phyloP scores from a whole-genome alignment of 2,113 vertebrate genomes.

The Sylvia atricapilla region DNA sequence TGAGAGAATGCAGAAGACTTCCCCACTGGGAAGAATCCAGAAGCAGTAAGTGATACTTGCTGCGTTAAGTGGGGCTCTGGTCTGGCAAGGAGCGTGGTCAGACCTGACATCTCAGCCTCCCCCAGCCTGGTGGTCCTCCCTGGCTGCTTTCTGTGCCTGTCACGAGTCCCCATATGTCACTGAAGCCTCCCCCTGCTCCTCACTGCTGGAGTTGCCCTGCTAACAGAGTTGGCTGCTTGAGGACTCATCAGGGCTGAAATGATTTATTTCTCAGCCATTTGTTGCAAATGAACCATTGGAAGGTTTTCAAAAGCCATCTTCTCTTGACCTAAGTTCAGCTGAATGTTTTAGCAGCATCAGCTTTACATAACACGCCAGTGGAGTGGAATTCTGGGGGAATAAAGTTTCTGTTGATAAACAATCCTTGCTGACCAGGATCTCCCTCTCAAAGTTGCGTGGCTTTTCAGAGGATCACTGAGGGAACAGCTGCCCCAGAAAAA shows the following conservation, averaged over 20 bases:
- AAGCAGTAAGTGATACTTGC: neutral
- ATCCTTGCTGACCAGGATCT: neutral
- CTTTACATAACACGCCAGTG: neutral
- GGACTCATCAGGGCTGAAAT: constrained; percentile 26
- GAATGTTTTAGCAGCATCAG: constrained; percentile 22
- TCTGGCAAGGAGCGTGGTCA: neutral
- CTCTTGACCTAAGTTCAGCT: constrained; percentile 27
- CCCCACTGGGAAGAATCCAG: neutral
- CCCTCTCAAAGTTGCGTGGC: neutral
- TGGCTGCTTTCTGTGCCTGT: constrained; percentile 11
- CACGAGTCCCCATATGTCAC: neutral
- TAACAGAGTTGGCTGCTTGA: constrained; percentile 6
- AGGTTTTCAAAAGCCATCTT: constrained; percentile 48
- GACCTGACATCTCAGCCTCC: neutral
- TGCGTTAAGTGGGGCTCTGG: neutral
- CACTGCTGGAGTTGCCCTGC: neutral
- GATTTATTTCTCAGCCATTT: constrained; percentile 45
- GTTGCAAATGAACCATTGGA: constrained; percentile 35
- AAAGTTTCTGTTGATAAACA: neutral
- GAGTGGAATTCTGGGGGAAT: neutral
- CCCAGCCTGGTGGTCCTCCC: neutral
- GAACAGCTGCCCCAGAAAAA: neutral
- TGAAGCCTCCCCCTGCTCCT: neutral
- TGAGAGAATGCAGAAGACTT: constrained; percentile 24
- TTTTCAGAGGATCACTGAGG: neutral